Evolutionary conservation across 2,113 vertebrate species (phyloP).

Genomic region (Stegastes partitus): DNA sequence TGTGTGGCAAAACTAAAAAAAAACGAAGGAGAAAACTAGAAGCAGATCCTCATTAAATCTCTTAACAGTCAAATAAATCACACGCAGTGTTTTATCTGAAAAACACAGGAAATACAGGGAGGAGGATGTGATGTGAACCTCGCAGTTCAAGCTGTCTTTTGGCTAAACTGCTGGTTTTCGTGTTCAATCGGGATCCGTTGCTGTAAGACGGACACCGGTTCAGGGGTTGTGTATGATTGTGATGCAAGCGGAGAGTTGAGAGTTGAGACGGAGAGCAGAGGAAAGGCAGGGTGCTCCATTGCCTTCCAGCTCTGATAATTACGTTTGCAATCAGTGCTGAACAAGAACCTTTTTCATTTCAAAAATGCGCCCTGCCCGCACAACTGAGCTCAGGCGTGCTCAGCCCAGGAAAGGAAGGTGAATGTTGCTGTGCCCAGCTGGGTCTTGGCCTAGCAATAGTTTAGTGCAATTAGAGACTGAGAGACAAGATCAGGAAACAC

Average conservation of each 20-base stretch:
- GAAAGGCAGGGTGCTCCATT: slow-evolving; percentile 10
- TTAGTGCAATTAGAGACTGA: slow-evolving; percentile 58
- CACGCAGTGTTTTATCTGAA: slow-evolving; percentile 30
- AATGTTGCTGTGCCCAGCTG: slow-evolving; percentile 62
- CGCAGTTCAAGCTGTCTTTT: slow-evolving; percentile 17
- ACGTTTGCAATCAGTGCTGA: slow-evolving; percentile 61
- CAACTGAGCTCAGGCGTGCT: slow-evolving; percentile 34
- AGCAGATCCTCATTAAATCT: slow-evolving; percentile 73
- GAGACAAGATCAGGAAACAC: slow-evolving; percentile 72
- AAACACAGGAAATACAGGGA: slow-evolving; percentile 22
- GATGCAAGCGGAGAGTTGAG: slow-evolving; percentile 42
- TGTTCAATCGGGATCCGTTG: slow-evolving; percentile 22
- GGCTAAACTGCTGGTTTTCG: slow-evolving; percentile 22
- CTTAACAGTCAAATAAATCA: slow-evolving; percentile 60
- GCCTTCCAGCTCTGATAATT: slow-evolving; percentile 54
- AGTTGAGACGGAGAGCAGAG: background rate
- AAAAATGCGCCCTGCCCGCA: slow-evolving; percentile 36
- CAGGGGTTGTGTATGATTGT: slow-evolving; percentile 30
- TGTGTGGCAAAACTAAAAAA: slow-evolving; percentile 40
- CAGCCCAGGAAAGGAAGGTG: slow-evolving; percentile 53
- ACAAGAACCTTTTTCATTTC: slow-evolving; percentile 64
- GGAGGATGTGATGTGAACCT: slow-evolving; percentile 31
- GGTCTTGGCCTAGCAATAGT: slow-evolving; percentile 51
- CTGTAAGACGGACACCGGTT: slow-evolving; percentile 15
- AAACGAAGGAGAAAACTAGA: slow-evolving; percentile 50